A percentile compares a stretch with the other conserved stretches of the same genome.
These are phyloP conservation scores for Acheta domesticus DNA, from an alignment of 2,888 invertebrate species.

Conservation along the genomic window DNA sequence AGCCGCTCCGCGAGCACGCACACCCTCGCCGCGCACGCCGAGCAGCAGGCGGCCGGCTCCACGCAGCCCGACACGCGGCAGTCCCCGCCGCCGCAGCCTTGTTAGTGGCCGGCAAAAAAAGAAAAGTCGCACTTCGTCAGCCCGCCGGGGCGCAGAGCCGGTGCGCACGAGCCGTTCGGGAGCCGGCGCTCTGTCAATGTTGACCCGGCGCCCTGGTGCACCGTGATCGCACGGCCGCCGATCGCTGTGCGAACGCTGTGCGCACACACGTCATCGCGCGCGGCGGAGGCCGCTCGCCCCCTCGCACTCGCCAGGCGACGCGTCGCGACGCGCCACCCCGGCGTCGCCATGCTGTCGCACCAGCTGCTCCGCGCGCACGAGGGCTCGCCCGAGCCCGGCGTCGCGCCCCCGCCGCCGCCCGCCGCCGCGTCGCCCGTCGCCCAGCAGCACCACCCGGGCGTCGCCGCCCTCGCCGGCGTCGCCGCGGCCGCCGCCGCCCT, in stretches of 20 bases:
- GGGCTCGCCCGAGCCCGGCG: background rate
- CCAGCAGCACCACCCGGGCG: background rate
- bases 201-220: too few relatives aligned
- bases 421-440: background rate
- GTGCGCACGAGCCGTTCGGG: too few relatives aligned
- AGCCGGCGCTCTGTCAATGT: too few relatives aligned
- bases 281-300: background rate
- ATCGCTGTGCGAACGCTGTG: too few relatives aligned
- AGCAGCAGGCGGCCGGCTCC: constrained; percentile 46
- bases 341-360: background rate
- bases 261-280: too few relatives aligned
- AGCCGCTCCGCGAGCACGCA: constrained; percentile 42
- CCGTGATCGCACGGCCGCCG: too few relatives aligned
- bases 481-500: constrained; percentile 12
- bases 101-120: too few relatives aligned
- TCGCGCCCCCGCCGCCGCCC: background rate
- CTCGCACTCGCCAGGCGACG: background rate
- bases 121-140: too few relatives aligned
- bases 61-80: too few relatives aligned
- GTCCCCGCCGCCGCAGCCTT: too few relatives aligned
- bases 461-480: constrained; percentile 22
- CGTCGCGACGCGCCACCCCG: background rate
- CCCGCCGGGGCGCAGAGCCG: too few relatives aligned
- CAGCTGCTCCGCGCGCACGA: background rate
- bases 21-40: background rate